Percentiles rank a stretch among this genome's conserved stretches.
phyloP scores from a whole-genome alignment of 2,888 invertebrate species.

The Leucozona laternaria region DNA sequence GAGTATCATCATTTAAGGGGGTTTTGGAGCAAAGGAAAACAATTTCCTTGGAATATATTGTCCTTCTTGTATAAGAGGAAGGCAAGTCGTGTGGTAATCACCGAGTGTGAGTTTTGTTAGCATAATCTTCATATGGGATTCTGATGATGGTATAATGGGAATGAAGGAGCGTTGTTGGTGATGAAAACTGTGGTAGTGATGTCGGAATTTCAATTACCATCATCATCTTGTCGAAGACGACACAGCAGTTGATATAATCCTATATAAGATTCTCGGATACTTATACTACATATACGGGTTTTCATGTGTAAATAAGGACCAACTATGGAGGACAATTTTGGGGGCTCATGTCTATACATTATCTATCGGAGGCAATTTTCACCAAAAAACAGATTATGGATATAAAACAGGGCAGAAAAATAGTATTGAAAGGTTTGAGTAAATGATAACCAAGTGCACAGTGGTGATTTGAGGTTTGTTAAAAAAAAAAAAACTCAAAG shows the following conservation, averaged over 20 bases:
- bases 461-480: neutral
- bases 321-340: neutral
- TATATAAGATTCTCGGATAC: neutral
- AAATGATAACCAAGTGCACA: neutral
- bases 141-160: neutral
- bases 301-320: neutral
- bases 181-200: constrained; percentile 15
- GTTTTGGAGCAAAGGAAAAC: neutral
- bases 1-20: neutral
- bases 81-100: constrained; percentile 32
- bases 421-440: neutral
- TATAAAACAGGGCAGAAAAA: neutral
- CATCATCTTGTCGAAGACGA: constrained; percentile 20
- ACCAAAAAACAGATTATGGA: neutral
- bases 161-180: neutral
- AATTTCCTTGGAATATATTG: constrained; percentile 13
- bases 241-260: constrained; percentile 34
- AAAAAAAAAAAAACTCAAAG: neutral
- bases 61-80: neutral
- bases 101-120: neutral
- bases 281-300: neutral
- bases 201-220: constrained; percentile 58
- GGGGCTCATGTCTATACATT: neutral
- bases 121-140: neutral
- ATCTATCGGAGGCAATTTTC: neutral